Conservation (phyloP, 2,888 invertebrate genomes). For the Drosophila affinis region DNA sequence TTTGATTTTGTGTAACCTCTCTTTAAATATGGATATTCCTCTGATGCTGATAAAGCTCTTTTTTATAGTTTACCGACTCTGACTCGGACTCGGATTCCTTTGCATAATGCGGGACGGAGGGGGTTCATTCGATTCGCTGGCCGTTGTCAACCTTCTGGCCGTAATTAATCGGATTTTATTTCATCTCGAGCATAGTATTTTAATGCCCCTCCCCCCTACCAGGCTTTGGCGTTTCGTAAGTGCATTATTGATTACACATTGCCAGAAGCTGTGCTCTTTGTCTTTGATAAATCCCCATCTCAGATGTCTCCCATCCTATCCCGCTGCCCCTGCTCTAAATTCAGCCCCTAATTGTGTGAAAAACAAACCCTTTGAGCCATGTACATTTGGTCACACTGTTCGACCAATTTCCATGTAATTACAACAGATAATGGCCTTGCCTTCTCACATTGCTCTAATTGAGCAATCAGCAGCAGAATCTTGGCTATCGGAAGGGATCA, state of each 20-base stretch:
- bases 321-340: slow-evolving; percentile 33
- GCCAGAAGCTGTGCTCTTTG: slow-evolving; percentile 18
- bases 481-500: slow-evolving; percentile 8
- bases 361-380: slow-evolving; percentile 21
- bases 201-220: slow-evolving; percentile 17
- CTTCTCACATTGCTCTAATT: slow-evolving; percentile 62
- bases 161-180: slow-evolving; percentile 78
- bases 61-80: no score
- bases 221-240: no score
- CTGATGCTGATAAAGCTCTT: no score
- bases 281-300: slow-evolving; percentile 16
- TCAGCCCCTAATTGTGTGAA: slow-evolving; percentile 34
- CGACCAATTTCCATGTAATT: slow-evolving; percentile 54
- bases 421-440: slow-evolving; percentile 43
- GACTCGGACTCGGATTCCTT: no score
- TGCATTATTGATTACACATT: not conserved
- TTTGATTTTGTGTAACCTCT: slow-evolving; percentile 4
- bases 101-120: no score
- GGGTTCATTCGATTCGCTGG: slow-evolving; percentile 11
- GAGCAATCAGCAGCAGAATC: slow-evolving; percentile 62
- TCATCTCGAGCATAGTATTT: slow-evolving; percentile 56
- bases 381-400: not conserved
- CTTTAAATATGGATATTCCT: no score
- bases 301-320: slow-evolving; percentile 8
- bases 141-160: slow-evolving; percentile 57